These are phyloP conservation scores for Megaceryle maxima DNA, from an alignment of 2,113 vertebrate genomes.

Conservation along the genomic window DNA sequence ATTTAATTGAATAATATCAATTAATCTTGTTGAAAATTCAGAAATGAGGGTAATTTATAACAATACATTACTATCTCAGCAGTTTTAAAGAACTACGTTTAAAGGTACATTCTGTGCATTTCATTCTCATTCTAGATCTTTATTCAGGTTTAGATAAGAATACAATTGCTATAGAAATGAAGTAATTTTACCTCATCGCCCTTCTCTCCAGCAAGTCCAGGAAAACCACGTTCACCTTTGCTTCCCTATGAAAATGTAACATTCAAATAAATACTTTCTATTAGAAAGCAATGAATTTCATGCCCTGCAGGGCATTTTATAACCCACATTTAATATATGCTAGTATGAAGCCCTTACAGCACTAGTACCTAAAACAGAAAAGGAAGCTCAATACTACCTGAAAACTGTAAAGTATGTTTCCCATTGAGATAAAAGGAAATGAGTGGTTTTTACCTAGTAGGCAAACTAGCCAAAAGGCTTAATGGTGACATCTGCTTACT, in stretches of 20 bases:
- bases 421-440: neutral
- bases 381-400: neutral
- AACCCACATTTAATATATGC: neutral
- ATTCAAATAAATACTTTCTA: conserved; percentile 14
- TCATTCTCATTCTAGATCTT: neutral
- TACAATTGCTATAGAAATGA: neutral
- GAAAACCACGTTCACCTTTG: conserved; percentile 95
- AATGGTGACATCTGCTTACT: neutral
- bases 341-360: neutral
- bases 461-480: neutral
- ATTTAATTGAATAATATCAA: neutral
- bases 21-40: neutral
- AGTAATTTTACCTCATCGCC: conserved; percentile 88
- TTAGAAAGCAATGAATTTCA: neutral
- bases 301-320: neutral
- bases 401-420: neutral
- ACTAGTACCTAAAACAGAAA: neutral
- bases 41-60: neutral
- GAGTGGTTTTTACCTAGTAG: neutral
- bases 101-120: neutral
- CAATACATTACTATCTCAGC: neutral
- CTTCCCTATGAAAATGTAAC: conserved; percentile 81
- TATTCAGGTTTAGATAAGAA: neutral
- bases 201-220: conserved; percentile 89
- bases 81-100: neutral